phyloP scores from a whole-genome alignment of 35 echinoderm and acorn worm genomes.

The Ophiothrix spiculata region DNA sequence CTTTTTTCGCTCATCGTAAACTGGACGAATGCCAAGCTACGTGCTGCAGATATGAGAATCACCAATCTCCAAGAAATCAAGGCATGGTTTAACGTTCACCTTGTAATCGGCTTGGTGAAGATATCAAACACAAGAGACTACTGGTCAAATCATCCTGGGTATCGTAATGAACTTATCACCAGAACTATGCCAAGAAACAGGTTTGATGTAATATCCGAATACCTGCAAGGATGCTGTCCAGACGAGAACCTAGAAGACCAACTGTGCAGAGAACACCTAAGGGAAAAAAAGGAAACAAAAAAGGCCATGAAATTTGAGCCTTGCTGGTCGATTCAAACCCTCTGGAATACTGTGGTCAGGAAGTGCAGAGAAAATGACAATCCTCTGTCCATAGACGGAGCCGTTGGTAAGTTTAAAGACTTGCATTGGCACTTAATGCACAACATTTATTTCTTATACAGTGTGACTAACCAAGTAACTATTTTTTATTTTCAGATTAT shows the following conservation, averaged over 20 bases:
- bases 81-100: not conserved
- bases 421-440: too few species aligned
- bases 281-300: not conserved
- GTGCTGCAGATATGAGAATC: not conserved
- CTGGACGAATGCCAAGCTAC: conserved; percentile 10
- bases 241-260: not conserved
- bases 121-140: not conserved
- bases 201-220: not conserved
- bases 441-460: too few species aligned
- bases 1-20: not conserved
- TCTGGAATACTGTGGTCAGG: not conserved
- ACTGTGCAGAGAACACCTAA: not conserved
- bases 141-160: not conserved
- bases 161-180: not conserved
- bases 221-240: not conserved
- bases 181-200: conserved; percentile 14
- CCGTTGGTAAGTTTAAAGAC: too few species aligned
- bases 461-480: too few species aligned
- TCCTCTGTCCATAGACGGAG: conserved; percentile 30
- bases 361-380: conserved; percentile 10
- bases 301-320: not conserved
- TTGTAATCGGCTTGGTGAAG: conserved; percentile 2
- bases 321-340: not conserved
- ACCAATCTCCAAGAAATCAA: conserved; percentile 14
- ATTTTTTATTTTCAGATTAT: too few species aligned